A percentile compares a stretch with the other conserved stretches of the same genome.
phyloP scores from a whole-genome alignment of 2,888 invertebrate genomes.

The Hoplodrina ambigua region DNA sequence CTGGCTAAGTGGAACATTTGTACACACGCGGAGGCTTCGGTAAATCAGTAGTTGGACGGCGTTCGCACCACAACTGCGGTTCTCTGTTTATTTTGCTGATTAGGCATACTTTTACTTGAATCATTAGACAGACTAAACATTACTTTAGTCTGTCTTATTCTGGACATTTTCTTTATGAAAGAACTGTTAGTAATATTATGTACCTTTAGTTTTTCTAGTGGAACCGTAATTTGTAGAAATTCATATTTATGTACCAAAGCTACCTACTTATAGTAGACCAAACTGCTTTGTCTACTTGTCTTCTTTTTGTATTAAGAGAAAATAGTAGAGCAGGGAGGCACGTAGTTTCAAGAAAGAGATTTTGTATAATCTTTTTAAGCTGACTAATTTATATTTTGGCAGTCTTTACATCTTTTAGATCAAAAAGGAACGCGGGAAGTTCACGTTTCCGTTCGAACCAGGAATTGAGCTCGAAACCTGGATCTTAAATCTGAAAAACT shows the following conservation, averaged over 20 bases:
- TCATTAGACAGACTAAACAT: slow-evolving; percentile 8
- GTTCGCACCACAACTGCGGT: slow-evolving; percentile 34
- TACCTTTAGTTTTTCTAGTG: not conserved
- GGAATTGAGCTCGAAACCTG: slow-evolving; percentile 56
- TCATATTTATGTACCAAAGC: no score
- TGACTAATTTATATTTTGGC: slow-evolving; percentile 19
- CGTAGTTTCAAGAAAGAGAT: not conserved
- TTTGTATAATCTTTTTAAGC: not conserved
- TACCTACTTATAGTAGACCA: not conserved
- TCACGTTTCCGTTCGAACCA: slow-evolving; percentile 53
- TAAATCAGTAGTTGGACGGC: slow-evolving; percentile 17
- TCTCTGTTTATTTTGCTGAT: slow-evolving; percentile 64
- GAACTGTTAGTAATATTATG: not conserved
- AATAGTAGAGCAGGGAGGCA: not conserved
- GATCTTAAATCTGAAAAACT: slow-evolving; percentile 41
- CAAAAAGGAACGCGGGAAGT: slow-evolving; percentile 28
- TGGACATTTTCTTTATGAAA: not conserved
- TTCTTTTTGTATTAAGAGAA: not conserved
- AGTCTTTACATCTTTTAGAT: slow-evolving; percentile 35
- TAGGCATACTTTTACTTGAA: slow-evolving; percentile 47
- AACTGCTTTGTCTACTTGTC: not conserved
- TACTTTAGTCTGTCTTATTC: slow-evolving; percentile 2
- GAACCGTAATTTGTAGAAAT: not conserved
- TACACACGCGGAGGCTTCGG: slow-evolving; percentile 33
- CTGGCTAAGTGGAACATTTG: slow-evolving; percentile 67